Conservation (phyloP, 2,888 invertebrate genomes). For the Polydrusus tereticollis region DNA sequence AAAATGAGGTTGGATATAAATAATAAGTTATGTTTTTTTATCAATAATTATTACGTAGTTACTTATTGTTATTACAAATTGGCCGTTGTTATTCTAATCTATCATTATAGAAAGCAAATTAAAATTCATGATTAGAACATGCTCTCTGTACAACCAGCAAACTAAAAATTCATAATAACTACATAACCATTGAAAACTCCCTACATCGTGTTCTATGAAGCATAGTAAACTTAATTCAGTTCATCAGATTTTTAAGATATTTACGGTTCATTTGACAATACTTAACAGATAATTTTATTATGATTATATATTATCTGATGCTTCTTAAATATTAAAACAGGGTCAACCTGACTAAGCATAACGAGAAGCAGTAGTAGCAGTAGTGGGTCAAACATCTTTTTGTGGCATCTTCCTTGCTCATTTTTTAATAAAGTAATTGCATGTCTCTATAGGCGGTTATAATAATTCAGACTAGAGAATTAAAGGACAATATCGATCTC, state of each 20-base stretch:
- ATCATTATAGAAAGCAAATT: conserved; percentile 1
- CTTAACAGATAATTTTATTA: not conserved
- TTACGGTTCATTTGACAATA: conserved; percentile 2
- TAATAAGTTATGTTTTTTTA: not conserved
- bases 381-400: too few relatives aligned
- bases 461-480: too few relatives aligned
- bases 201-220: not conserved
- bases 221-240: not conserved
- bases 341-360: not conserved
- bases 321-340: conserved; percentile 10
- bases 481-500: too few relatives aligned
- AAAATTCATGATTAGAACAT: not conserved
- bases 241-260: conserved; percentile 9
- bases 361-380: not conserved
- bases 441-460: too few relatives aligned
- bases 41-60: not conserved
- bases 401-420: too few relatives aligned
- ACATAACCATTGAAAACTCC: not conserved
- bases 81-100: not conserved
- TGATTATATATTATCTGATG: not conserved
- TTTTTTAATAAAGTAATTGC: too few relatives aligned
- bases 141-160: not conserved
- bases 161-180: not conserved
- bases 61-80: not conserved
- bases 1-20: not conserved